Evolutionary conservation across 1,140 invertebrate genomes (phyloP), one percentile per base, ranked within the genome.

Genomic region (Cyclargus thomasi): DNA sequence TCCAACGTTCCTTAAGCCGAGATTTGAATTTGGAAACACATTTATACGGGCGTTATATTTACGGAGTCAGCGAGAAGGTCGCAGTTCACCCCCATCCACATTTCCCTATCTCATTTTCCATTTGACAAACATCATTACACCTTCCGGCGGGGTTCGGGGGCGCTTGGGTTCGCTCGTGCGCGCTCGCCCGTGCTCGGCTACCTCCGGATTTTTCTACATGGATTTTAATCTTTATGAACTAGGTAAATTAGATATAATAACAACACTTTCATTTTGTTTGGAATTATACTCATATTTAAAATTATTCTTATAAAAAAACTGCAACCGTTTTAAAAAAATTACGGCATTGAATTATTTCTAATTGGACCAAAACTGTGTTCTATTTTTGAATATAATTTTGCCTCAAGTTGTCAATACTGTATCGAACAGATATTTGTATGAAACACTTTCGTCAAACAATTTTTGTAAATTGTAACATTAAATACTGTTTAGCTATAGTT

Each of bases 31-130:
- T 16, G 39, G 39, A 16, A 47, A 47, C 39, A 47, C 39, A 47
- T 47, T 47, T 47, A 47, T 16, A 47, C 39, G 39, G 39, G 29
- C 29, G 29, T 47, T 14, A 47, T 47, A 47, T 47, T 35, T 17
- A 23, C 10, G 55, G 64, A 59, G 70, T 78, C 74, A 77, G 77
- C 74, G 70, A 73, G 76, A 80, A 81, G 78, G 78, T 85, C 79
- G 77, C 75, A 72, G 75, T 76, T 77, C 83, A 80, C 76, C 78
- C 71, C 68, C 75, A 72, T 70, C 77, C 67, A 82, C 85, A 83
- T 85, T 88, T 90, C 86, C 85, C 87, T 90, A 90, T 90, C 85
- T 88, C 84, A 88, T 90, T 90, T 90, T 88, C 86, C 87, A 88
- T 90, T 88, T 90, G 86, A 88, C 87, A 88, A 87, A 88, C 87